These are phyloP conservation scores for Chymomyza procnemis DNA, from an alignment of 2,888 invertebrate genomes.

Conservation along the genomic window DNA sequence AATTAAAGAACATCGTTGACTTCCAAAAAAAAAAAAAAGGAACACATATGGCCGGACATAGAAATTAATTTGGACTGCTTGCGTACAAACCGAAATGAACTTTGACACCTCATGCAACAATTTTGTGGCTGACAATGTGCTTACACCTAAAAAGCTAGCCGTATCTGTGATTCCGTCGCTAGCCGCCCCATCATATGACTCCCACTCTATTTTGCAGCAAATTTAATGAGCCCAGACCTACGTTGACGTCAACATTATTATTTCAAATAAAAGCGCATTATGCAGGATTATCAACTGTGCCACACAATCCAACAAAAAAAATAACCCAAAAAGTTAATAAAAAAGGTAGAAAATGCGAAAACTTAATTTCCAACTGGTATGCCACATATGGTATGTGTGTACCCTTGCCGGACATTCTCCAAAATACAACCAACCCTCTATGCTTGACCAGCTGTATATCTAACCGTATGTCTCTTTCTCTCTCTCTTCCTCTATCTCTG, in stretches of 20 bases:
- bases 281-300: conserved; percentile 72
- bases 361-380: conserved; percentile 71
- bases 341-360: conserved; percentile 68
- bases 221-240: conserved; percentile 71
- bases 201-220: conserved; percentile 20
- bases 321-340: conserved; percentile 20
- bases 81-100: conserved; percentile 54
- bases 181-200: neutral
- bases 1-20: too few relatives aligned
- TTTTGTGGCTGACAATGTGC: conserved; percentile 76
- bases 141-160: conserved; percentile 31
- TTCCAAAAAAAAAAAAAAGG: conserved; percentile 40
- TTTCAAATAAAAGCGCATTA: conserved; percentile 76
- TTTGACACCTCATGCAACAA: conserved; percentile 77
- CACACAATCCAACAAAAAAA: conserved; percentile 14
- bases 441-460: neutral
- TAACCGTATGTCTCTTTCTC: neutral
- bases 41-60: conserved; percentile 59
- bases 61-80: conserved; percentile 62
- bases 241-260: conserved; percentile 74
- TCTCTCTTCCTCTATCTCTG: neutral
- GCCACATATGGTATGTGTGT: conserved; percentile 46
- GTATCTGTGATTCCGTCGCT: neutral
- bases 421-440: neutral
- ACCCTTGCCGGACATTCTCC: neutral